Conservation (phyloP, 2,888 invertebrate species). For the Nephrotoma guestfalica region DNA sequence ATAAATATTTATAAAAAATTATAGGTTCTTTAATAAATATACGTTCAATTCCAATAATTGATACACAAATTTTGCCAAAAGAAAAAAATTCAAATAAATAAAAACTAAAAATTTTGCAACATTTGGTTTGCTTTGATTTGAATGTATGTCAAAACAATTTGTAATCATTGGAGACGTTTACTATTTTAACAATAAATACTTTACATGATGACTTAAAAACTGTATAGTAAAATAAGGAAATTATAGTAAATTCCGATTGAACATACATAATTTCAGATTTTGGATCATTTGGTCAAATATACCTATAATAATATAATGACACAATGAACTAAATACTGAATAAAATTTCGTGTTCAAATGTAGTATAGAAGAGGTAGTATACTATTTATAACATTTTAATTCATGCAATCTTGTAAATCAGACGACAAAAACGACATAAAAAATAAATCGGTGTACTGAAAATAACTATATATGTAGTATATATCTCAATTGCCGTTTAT, state of each 20-base stretch:
- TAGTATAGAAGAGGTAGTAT: background rate
- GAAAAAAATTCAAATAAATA: background rate
- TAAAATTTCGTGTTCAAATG: background rate
- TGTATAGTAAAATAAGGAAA: background rate
- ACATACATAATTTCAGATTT: background rate
- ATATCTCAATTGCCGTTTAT: background rate
- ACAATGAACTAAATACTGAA: background rate
- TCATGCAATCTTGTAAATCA: background rate
- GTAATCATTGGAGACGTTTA: background rate
- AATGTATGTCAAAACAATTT: background rate
- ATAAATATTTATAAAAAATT: background rate
- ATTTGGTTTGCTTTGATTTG: background rate
- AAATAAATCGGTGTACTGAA: background rate
- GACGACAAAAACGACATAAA: background rate
- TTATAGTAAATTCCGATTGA: background rate
- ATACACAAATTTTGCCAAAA: background rate
- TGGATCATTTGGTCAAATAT: background rate
- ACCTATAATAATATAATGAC: background rate
- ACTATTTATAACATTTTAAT: background rate
- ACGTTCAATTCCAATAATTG: background rate
- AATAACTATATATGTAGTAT: background rate
- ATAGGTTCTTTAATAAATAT: background rate
- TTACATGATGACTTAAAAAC: background rate
- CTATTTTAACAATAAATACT: background rate
- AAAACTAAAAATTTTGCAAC: background rate